Conservation (phyloP, 2,113 vertebrate genomes). For the Cyprinus carpio region DNA sequence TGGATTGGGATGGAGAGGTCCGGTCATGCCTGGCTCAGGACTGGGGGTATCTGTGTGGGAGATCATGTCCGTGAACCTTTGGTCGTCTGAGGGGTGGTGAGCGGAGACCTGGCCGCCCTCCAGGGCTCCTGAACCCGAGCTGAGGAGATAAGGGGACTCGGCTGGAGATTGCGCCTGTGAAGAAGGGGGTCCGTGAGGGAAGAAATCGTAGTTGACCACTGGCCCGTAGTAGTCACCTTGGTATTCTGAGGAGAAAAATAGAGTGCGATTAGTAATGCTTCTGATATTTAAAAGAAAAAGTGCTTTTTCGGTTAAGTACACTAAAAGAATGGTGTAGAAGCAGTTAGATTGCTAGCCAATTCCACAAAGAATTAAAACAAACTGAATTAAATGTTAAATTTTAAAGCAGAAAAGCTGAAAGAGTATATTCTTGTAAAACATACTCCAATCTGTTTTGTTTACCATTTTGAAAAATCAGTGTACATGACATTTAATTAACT, state of each 20-base stretch:
- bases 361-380: background rate
- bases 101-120: slow-evolving; percentile 86
- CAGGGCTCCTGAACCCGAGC: slow-evolving; percentile 86
- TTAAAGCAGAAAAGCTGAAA: background rate
- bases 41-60: slow-evolving; percentile 94
- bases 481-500: background rate
- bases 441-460: background rate
- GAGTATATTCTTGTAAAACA: background rate
- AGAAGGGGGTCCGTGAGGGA: slow-evolving; percentile 90
- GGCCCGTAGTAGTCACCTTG: slow-evolving; percentile 96
- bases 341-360: background rate
- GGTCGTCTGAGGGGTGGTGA: slow-evolving; percentile 92
- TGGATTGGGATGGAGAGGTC: slow-evolving; percentile 88
- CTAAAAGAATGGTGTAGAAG: background rate
- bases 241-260: slow-evolving; percentile 80
- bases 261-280: slow-evolving; percentile 36
- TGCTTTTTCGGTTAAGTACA: background rate
- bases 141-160: slow-evolving; percentile 90
- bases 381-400: no score
- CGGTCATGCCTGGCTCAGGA: slow-evolving; percentile 89
- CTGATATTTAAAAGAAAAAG: background rate
- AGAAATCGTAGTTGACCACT: slow-evolving; percentile 93
- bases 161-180: slow-evolving; percentile 96
- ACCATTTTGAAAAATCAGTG: background rate
- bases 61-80: slow-evolving; percentile 99